Conservation (phyloP, 2,888 invertebrate genomes). For the Sphaeridia pumilis region DNA sequence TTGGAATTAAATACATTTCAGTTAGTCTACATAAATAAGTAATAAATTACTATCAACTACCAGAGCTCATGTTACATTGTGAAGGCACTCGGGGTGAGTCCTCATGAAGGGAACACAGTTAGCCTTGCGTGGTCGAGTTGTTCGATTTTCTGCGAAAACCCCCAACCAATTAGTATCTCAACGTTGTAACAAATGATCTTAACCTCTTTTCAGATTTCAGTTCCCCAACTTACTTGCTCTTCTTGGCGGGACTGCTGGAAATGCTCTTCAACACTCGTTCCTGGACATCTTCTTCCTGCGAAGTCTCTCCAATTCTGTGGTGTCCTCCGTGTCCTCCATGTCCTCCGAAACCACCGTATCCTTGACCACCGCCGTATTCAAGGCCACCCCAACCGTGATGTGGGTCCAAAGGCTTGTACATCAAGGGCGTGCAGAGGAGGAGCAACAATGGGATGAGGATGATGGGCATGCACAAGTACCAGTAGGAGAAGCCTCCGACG, state of each 20-base stretch:
- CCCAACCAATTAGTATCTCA: too few relatives aligned
- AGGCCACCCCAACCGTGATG: background rate
- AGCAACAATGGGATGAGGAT: slow-evolving; percentile 8
- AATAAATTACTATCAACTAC: too few relatives aligned
- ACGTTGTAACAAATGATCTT: too few relatives aligned
- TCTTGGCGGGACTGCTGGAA: background rate
- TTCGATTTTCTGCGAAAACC: too few relatives aligned
- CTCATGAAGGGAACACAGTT: too few relatives aligned
- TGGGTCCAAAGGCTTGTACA: slow-evolving; percentile 3
- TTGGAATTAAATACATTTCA: too few relatives aligned
- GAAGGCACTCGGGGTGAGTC: too few relatives aligned
- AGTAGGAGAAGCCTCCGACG: background rate
- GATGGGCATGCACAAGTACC: slow-evolving; percentile 3
- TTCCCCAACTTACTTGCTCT: background rate
- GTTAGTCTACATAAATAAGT: too few relatives aligned
- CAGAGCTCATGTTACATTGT: too few relatives aligned
- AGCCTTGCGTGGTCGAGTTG: too few relatives aligned
- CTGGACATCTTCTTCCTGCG: slow-evolving; percentile 1
- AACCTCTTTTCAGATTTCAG: too few relatives aligned
- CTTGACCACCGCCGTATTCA: background rate
- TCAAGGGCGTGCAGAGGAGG: slow-evolving; percentile 12
- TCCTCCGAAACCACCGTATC: background rate
- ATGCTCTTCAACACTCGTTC: slow-evolving; percentile 4
- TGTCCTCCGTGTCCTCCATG: background rate
- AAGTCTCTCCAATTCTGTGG: background rate